Conservation (phyloP, 1,140 invertebrate species). For the Bombus waltoni region DNA sequence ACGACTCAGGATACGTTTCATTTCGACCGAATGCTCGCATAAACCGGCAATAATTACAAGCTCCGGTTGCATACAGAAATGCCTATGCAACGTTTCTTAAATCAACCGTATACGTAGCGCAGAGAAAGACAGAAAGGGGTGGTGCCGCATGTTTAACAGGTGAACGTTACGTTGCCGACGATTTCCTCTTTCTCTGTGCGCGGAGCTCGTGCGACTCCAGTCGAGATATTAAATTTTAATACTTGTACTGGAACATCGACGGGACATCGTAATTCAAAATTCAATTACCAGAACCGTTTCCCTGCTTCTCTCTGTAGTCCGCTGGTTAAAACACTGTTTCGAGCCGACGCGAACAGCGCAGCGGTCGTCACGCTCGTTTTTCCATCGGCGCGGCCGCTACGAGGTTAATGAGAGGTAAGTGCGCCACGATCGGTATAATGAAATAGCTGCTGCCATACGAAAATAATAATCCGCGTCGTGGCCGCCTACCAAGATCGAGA, state of each 20-base stretch:
- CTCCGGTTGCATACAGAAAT: neutral
- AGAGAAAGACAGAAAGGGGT: neutral
- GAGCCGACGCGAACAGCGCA: neutral
- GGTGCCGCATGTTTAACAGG: conserved; percentile 14
- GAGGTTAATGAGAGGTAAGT: conserved; percentile 52
- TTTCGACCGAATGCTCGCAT: neutral
- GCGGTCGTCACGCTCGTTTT: conserved; percentile 22
- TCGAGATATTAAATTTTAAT: conserved; percentile 49
- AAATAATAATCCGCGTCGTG: conserved; percentile 31
- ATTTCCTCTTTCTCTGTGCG: neutral
- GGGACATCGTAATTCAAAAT: conserved; percentile 50
- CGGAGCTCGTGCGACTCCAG: conserved; percentile 1
- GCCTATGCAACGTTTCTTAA: conserved; percentile 20
- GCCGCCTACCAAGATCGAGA: conserved; percentile 13
- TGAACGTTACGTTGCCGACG: conserved; percentile 1
- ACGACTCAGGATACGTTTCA: neutral
- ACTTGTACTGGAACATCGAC: neutral
- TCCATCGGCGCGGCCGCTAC: conserved; percentile 4
- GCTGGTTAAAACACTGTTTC: neutral
- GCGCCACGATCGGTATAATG: conserved; percentile 36
- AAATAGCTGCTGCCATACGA: conserved; percentile 46
- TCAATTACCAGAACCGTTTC: conserved; percentile 42
- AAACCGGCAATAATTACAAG: conserved; percentile 13
- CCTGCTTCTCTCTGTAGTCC: neutral
- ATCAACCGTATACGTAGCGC: neutral